Percentiles rank a stretch among this genome's conserved stretches.
These are phyloP conservation scores for Eilema sororculum DNA, from an alignment of 2,888 invertebrate species.

Conservation along the genomic window DNA sequence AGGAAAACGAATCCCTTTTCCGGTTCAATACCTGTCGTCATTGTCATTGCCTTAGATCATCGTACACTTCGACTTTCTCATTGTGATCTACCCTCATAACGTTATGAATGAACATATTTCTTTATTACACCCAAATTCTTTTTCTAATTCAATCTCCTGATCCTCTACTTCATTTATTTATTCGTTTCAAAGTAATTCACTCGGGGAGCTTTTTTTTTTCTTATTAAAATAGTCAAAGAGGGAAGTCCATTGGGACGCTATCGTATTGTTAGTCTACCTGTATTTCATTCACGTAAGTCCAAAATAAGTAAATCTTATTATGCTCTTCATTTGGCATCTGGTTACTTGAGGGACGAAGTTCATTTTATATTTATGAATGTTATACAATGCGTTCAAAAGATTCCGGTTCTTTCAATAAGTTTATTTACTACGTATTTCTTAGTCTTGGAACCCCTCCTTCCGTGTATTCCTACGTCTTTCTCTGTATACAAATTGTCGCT, in stretches of 20 bases:
- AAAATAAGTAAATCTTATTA: slow-evolving; percentile 82
- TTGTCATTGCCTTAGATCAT: slow-evolving; percentile 70
- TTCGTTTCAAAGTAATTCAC: slow-evolving; percentile 82
- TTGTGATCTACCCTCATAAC: slow-evolving; percentile 77
- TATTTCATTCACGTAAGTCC: slow-evolving; percentile 73
- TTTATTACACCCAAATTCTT: slow-evolving; percentile 81
- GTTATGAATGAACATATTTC: slow-evolving; percentile 80
- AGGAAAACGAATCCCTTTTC: slow-evolving; percentile 82
- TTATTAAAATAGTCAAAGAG: slow-evolving; percentile 84
- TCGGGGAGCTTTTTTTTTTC: slow-evolving; percentile 73
- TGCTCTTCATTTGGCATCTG: slow-evolving; percentile 77
- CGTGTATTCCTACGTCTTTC: neutral
- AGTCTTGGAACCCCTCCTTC: slow-evolving; percentile 14
- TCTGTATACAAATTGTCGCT: neutral
- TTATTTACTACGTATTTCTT: slow-evolving; percentile 11
- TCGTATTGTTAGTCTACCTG: slow-evolving; percentile 81
- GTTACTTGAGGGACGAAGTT: slow-evolving; percentile 74
- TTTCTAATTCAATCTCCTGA: slow-evolving; percentile 83
- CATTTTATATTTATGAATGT: slow-evolving; percentile 74
- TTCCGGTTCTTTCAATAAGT: slow-evolving; percentile 30
- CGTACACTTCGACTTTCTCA: slow-evolving; percentile 69
- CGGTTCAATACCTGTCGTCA: slow-evolving; percentile 77
- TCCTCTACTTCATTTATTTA: slow-evolving; percentile 81
- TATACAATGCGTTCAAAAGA: slow-evolving; percentile 50
- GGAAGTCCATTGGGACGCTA: slow-evolving; percentile 67